phyloP scores from a whole-genome alignment of 2,888 invertebrate species.

The Agrochola lychnidis region DNA sequence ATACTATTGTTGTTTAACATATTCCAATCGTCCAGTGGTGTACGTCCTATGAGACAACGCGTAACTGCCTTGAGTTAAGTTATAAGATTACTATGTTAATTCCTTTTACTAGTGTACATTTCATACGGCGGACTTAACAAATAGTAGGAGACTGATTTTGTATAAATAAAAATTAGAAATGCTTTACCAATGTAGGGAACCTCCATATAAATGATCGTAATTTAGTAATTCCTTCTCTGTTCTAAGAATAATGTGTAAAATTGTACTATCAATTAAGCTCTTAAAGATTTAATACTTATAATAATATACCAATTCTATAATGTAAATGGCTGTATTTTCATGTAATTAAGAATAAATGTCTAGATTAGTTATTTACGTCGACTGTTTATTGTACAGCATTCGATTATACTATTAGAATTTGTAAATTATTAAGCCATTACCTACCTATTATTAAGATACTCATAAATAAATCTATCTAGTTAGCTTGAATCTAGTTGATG shows the following conservation, averaged over 20 bases:
- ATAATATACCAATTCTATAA: conserved; percentile 84
- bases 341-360: conserved; percentile 80
- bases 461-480: conserved; percentile 88
- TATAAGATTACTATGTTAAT: conserved; percentile 72
- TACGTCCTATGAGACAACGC: conserved; percentile 80
- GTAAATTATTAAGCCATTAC: conserved; percentile 89
- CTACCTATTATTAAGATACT: conserved; percentile 87
- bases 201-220: conserved; percentile 76
- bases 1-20: conserved; percentile 72
- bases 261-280: conserved; percentile 74
- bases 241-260: conserved; percentile 74
- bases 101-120: conserved; percentile 75
- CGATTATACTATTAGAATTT: conserved; percentile 84
- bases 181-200: conserved; percentile 84
- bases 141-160: conserved; percentile 91
- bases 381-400: conserved; percentile 87
- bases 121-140: conserved; percentile 83
- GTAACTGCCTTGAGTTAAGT: conserved; percentile 77
- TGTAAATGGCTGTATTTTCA: conserved; percentile 86
- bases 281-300: conserved; percentile 73
- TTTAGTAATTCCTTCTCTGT: conserved; percentile 72
- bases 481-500: conserved; percentile 89
- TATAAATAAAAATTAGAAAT: conserved; percentile 86
- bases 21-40: conserved; percentile 83
- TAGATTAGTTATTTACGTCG: conserved; percentile 79